Percentiles rank a stretch among this genome's conserved stretches.
phyloP scores from a whole-genome alignment of 1,140 invertebrate genomes.

The Magallana angulata region DNA sequence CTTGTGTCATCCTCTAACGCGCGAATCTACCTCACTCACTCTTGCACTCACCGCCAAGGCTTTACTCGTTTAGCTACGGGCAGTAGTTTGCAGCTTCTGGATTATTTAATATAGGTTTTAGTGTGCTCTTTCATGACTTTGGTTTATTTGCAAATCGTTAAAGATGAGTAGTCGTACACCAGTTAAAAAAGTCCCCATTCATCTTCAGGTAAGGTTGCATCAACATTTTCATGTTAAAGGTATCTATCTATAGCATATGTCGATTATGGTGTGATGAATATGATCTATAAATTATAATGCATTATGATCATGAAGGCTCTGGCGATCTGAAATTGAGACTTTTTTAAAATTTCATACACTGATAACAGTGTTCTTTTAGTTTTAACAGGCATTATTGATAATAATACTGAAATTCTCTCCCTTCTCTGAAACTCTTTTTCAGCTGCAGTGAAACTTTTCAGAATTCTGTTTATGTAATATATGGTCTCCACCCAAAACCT shows the following conservation, averaged over 20 bases:
- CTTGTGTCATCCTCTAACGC: background rate
- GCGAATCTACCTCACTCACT: slow-evolving; percentile 3
- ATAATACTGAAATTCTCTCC: no score
- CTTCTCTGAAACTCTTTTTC: no score
- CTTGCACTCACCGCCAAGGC: background rate
- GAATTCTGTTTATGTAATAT: background rate
- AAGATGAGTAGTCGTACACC: slow-evolving; percentile 79
- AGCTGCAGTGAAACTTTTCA: no score
- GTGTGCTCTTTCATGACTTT: slow-evolving; percentile 9
- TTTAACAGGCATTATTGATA: no score
- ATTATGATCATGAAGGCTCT: background rate
- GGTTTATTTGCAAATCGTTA: slow-evolving; percentile 6
- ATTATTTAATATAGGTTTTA: slow-evolving; percentile 17
- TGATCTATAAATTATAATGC: slow-evolving; percentile 7
- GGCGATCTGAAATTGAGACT: background rate
- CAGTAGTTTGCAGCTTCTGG: background rate
- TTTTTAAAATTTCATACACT: no score
- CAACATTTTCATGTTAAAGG: no score
- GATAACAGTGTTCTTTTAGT: no score
- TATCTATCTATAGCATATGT: no score
- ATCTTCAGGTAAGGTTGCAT: slow-evolving; percentile 88
- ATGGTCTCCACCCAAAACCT: slow-evolving; percentile 13
- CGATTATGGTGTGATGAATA: background rate
- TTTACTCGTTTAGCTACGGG: background rate
- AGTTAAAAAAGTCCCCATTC: slow-evolving; percentile 96